A percentile compares a stretch with the other conserved stretches of the same genome.
phyloP scores from a whole-genome alignment of 2,113 vertebrate species.

The Pelvicachromis taeniatus region DNA sequence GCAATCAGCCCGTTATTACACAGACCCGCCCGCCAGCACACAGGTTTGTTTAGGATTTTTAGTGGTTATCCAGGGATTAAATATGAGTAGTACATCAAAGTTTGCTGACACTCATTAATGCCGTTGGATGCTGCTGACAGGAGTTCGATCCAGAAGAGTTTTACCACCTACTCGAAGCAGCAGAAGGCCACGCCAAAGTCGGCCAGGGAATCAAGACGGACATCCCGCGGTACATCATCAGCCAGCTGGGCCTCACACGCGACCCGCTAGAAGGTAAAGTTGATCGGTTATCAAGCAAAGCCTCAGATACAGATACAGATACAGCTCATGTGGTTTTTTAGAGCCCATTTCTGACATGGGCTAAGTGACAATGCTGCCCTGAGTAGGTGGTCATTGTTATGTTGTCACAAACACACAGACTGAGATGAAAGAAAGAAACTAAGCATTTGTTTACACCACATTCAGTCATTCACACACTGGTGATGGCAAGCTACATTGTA shows the following conservation, averaged over 20 bases:
- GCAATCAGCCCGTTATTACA: background rate
- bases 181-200: constrained; percentile 92
- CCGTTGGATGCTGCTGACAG: constrained; percentile 56
- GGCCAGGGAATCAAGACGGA: constrained; percentile 92
- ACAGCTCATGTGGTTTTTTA: background rate
- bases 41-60: background rate
- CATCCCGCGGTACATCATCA: constrained; percentile 94
- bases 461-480: too few relatives aligned
- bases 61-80: background rate
- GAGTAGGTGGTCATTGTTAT: background rate
- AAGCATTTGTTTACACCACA: too few relatives aligned
- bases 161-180: constrained; percentile 93
- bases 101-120: background rate
- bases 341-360: background rate
- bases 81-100: background rate
- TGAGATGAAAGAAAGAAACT: too few relatives aligned
- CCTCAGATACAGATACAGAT: too few relatives aligned
- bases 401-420: background rate
- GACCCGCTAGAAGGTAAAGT: constrained; percentile 84
- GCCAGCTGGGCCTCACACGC: constrained; percentile 88
- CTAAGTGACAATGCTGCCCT: background rate
- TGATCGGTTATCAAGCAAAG: background rate
- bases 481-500: too few relatives aligned
- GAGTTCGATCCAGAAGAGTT: constrained; percentile 97
- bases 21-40: background rate